These are phyloP conservation scores for Stramonita haemastoma DNA, from an alignment of 2,888 invertebrate genomes.

Conservation along the genomic window DNA sequence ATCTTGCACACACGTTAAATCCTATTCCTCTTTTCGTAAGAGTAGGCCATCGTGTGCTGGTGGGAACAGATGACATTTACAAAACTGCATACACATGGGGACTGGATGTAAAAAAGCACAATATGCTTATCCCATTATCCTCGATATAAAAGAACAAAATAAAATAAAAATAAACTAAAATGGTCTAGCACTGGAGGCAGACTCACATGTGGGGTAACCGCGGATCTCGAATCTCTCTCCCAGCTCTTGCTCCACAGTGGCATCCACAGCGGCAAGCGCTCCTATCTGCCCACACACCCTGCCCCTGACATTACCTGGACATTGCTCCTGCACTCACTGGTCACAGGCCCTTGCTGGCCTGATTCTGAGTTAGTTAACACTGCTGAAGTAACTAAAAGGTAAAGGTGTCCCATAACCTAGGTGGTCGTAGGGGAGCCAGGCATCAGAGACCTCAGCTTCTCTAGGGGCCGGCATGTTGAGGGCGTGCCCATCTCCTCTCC, in stretches of 20 bases:
- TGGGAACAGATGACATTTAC: too few relatives aligned
- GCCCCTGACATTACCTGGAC: not conserved
- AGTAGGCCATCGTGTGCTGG: too few relatives aligned
- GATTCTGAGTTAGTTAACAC: not conserved
- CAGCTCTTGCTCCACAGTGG: constrained; percentile 82
- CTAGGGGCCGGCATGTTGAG: too few relatives aligned
- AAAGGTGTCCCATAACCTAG: too few relatives aligned
- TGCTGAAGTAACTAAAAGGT: not conserved
- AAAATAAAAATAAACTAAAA: not conserved
- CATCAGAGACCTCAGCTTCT: too few relatives aligned
- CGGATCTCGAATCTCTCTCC: constrained; percentile 82
- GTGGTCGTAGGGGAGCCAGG: too few relatives aligned
- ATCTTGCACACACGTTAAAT: too few relatives aligned
- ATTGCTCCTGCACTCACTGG: not conserved
- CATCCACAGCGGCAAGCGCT: constrained; percentile 82
- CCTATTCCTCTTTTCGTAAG: too few relatives aligned
- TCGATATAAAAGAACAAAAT: too few relatives aligned
- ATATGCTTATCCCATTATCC: too few relatives aligned
- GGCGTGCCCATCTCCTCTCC: not conserved
- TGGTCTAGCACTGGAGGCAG: constrained; percentile 58
- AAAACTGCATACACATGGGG: too few relatives aligned
- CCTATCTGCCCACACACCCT: constrained; percentile 62
- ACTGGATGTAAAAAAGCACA: too few relatives aligned
- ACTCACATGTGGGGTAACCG: constrained; percentile 85
- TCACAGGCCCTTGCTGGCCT: not conserved